phyloP scores from a whole-genome alignment of 2,797 vertebrate genomes.

The Tinamus major region DNA sequence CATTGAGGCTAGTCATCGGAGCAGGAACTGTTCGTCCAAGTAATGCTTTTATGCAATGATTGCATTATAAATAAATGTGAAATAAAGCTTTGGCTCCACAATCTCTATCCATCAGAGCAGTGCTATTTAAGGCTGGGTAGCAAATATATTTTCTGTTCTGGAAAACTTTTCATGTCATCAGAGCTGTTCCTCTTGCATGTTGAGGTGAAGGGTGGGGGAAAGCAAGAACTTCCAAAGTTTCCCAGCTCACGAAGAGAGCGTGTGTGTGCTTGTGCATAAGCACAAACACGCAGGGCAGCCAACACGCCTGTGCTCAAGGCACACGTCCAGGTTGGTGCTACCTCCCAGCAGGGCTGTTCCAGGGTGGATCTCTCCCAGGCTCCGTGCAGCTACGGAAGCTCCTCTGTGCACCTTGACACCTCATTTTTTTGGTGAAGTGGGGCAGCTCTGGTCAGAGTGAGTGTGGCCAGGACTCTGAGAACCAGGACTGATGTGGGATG shows the following conservation, averaged over 20 bases:
- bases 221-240: not conserved
- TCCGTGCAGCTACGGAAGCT: not conserved
- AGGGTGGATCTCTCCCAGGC: not conserved
- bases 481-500: rapidly evolving
- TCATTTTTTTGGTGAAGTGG: not conserved
- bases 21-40: not conserved
- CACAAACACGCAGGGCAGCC: not conserved
- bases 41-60: not conserved
- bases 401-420: not conserved
- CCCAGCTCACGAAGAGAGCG: not conserved
- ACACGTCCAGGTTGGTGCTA: not conserved
- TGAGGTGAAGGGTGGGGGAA: rapidly evolving
- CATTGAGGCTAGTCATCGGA: not conserved
- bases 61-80: not conserved
- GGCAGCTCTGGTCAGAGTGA: not conserved
- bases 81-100: not conserved
- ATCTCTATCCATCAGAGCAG: not conserved
- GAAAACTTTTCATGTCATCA: not conserved
- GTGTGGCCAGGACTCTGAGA: not conserved
- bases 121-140: not conserved
- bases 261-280: not conserved
- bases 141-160: not conserved
- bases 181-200: not conserved
- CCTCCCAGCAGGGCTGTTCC: not conserved
- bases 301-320: not conserved